phyloP scores from a whole-genome alignment of 2,888 invertebrate species.

The Rhynchonema sp. region DNA sequence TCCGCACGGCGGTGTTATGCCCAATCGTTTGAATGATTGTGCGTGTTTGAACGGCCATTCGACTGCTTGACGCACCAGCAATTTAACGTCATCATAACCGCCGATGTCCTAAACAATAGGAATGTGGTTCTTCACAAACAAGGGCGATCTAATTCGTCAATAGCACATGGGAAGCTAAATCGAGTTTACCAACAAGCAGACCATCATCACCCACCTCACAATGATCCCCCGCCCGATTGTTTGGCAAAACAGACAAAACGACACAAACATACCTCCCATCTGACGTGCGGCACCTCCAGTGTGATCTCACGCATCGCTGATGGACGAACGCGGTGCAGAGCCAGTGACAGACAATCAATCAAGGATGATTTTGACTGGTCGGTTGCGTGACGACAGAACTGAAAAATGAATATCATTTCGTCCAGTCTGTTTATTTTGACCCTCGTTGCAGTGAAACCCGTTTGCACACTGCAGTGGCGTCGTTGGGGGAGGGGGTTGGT shows the following conservation, averaged over 20 bases:
- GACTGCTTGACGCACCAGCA: conserved; percentile 52
- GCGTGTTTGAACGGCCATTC: conserved; percentile 80
- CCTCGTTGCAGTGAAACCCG: too few species aligned
- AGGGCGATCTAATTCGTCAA: too few species aligned
- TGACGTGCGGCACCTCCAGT: conserved; percentile 15
- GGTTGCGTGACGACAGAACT: not conserved
- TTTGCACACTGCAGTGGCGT: too few species aligned
- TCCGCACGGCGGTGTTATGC: conserved; percentile 52
- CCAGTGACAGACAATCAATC: too few species aligned
- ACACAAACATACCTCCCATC: too few species aligned
- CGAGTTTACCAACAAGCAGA: conserved; percentile 12
- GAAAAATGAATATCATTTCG: not conserved
- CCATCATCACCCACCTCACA: not conserved
- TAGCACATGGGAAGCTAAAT: conserved; percentile 23
- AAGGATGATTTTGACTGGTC: too few species aligned
- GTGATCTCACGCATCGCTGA: conserved; percentile 22
- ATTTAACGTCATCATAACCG: conserved; percentile 64
- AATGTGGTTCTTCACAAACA: too few species aligned
- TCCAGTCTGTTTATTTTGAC: too few species aligned
- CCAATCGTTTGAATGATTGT: conserved; percentile 50
- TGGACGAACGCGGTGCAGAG: conserved; percentile 12
- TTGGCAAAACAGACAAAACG: not conserved
- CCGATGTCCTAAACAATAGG: too few species aligned
- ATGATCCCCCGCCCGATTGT: not conserved
- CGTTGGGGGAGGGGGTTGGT: too few species aligned